Conservation (phyloP, 1,140 invertebrate species). For the Aphelenchoides fujianensis region DNA sequence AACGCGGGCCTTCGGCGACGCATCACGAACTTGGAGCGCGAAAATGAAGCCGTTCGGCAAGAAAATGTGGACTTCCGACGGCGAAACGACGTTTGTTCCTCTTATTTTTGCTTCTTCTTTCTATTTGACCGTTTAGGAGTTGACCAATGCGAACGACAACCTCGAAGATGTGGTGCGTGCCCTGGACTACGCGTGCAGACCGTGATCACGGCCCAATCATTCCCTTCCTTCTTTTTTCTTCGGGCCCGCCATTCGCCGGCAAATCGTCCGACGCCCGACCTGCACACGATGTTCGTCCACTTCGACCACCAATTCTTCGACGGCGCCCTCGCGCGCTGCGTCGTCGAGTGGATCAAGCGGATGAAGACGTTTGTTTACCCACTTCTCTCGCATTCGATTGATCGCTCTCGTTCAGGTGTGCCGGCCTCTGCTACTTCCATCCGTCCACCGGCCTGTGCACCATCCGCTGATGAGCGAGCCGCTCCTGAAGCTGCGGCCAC, state of each 20-base stretch:
- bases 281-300: conserved; percentile 77
- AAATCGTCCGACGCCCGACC: conserved; percentile 87
- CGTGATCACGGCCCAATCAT: conserved; percentile 67
- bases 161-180: too few species aligned
- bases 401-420: conserved; percentile 68
- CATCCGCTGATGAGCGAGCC: conserved; percentile 77
- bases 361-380: conserved; percentile 82
- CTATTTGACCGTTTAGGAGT: too few species aligned
- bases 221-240: conserved; percentile 59
- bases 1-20: too few species aligned
- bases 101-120: too few species aligned
- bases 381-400: conserved; percentile 15
- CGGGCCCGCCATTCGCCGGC: conserved; percentile 72
- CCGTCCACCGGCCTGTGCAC: conserved; percentile 74
- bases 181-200: background rate
- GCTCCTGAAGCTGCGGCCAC: conserved; percentile 80
- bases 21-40: too few species aligned
- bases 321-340: conserved; percentile 72
- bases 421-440: conserved; percentile 78
- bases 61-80: too few species aligned
- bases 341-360: conserved; percentile 86
- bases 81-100: too few species aligned
- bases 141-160: too few species aligned
- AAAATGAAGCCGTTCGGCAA: too few species aligned
- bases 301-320: conserved; percentile 85